Base-by-base conservation (phyloP, 2,113 vertebrate species). In the Tachuris rubrigastra region DNA sequence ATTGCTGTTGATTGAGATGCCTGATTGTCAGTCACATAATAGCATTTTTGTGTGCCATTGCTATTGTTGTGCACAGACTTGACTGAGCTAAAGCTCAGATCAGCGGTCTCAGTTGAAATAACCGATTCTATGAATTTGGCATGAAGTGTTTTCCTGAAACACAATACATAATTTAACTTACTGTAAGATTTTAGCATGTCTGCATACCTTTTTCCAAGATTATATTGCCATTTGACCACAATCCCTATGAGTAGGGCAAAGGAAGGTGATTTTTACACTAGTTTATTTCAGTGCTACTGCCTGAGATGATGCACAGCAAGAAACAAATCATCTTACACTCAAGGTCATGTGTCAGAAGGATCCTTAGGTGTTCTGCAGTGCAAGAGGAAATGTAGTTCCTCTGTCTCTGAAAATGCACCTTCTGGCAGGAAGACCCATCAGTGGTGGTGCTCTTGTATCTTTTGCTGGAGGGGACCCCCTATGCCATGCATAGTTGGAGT, bases 401-500 rank as follows among this genome's bases (percentile, higher is more conserved):
- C 27, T 76, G 31, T 30, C 21, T 68, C 58, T 86, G 12, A 75
- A 89, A 91, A 71, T 74, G 31, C 24, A 31, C 27, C 50, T 86
- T 80, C 41, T 69, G 46, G 27, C 25, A 80, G 50, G 33, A 76
- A 69, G 59, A 53, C 37, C 44, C 20, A 28, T 27, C 2, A 2
- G 19, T 24, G 16, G 33, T 42, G 47, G 33, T 65, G 60, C 13
- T 59, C 15, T 18, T 63, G 18, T 41, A 83, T 41, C 72, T 84
- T 73, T 68, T 77, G 22, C 50, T 53, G 27, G 59, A 42, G 33
- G 42, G 24, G 14, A 24, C 11, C 27, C 16, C 33, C 14, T 67
- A 2, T 18, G n/a, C 4, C 44, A 14, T 0, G 1, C 22, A 6
- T 31, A 65, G 35, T 65, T 56, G 44, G n/a, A 91, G 39, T 31